These are phyloP conservation scores for Ectemnius cavifrons DNA, from an alignment of 2,888 invertebrate species.

Conservation along the genomic window DNA sequence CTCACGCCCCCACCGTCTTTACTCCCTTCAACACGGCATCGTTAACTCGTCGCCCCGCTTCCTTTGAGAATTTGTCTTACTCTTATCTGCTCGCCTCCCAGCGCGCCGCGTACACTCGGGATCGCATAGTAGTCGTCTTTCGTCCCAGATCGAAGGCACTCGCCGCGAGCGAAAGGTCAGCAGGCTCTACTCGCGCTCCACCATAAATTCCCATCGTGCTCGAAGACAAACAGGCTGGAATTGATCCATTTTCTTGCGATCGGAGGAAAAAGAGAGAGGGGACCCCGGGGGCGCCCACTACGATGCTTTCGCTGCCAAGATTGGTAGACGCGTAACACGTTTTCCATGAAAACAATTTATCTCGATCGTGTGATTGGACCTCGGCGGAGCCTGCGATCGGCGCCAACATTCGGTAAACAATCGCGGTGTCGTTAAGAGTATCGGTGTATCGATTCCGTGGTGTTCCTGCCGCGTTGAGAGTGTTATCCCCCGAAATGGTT, in stretches of 20 bases:
- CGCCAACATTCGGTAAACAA: background rate
- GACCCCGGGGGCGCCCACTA: constrained; percentile 18
- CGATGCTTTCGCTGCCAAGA: constrained; percentile 29
- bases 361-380: constrained; percentile 27
- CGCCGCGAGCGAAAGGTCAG: constrained; percentile 28
- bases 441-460: too few relatives aligned
- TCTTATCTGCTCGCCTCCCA: constrained; percentile 55
- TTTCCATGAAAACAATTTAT: constrained; percentile 42
- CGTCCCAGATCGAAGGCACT: constrained; percentile 29
- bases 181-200: constrained; percentile 29
- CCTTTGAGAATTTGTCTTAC: constrained; percentile 58
- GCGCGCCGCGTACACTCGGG: background rate
- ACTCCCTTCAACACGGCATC: constrained; percentile 9
- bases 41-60: constrained; percentile 4
- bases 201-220: constrained; percentile 62
- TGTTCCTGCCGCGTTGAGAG: too few relatives aligned
- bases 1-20: background rate
- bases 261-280: background rate
- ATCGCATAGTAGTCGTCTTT: too few relatives aligned
- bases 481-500: too few relatives aligned
- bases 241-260: constrained; percentile 61
- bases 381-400: too few relatives aligned
- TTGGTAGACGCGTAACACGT: constrained; percentile 21
- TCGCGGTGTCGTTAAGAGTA: background rate
- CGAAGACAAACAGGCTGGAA: constrained; percentile 65